phyloP scores from a whole-genome alignment of 2,113 vertebrate species.

The Murina feae region DNA sequence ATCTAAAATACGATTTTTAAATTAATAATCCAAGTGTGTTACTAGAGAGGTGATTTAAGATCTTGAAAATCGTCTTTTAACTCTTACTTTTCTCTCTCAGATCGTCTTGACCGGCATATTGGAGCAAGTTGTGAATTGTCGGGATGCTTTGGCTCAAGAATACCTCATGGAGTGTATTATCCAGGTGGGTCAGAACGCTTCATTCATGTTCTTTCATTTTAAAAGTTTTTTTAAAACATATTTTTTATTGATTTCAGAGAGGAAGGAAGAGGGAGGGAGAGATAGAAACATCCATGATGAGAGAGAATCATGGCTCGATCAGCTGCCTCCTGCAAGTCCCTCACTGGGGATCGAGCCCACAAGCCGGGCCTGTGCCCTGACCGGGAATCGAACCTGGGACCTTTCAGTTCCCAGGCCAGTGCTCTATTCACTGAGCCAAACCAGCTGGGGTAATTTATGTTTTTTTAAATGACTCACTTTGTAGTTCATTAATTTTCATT shows the following conservation, averaged over 20 bases:
- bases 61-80: slow-evolving; percentile 14
- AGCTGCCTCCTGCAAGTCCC: no score
- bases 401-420: no score
- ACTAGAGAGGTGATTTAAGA: not conserved
- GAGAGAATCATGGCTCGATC: no score
- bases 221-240: no score
- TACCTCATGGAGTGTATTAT: slow-evolving; percentile 99
- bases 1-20: not conserved
- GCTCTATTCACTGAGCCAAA: no score
- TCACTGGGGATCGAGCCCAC: no score
- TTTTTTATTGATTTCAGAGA: no score
- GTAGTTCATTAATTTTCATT: not conserved
- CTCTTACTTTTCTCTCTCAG: slow-evolving; percentile 68
- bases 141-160: slow-evolving; percentile 97
- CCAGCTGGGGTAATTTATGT: no score
- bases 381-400: no score
- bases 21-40: not conserved
- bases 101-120: slow-evolving; percentile 94
- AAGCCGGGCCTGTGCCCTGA: no score
- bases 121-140: slow-evolving; percentile 98
- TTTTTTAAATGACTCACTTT: not conserved
- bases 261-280: no score
- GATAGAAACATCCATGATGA: no score
- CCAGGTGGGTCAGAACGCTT: slow-evolving; percentile 85
- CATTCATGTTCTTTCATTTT: not conserved